Conservation (phyloP, 2,888 invertebrate species). For the Marasmarcha lunaedactyla region DNA sequence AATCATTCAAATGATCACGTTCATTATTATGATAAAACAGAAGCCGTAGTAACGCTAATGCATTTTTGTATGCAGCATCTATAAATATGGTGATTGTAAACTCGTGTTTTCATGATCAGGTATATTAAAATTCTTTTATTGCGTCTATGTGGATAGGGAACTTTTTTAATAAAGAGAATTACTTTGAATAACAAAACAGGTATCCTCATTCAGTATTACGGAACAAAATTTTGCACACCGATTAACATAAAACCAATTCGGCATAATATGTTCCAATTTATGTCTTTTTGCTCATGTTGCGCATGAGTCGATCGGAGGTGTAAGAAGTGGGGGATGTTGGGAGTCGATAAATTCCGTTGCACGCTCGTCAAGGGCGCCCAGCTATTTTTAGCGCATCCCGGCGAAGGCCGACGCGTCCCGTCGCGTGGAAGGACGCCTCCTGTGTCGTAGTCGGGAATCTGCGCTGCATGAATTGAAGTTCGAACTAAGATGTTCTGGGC, state of each 20-base stretch:
- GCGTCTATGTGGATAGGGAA: no score
- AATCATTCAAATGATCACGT: neutral
- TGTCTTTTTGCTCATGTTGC: no score
- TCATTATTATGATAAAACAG: slow-evolving; percentile 42
- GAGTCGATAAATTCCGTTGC: slow-evolving; percentile 55
- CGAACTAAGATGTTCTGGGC: no score
- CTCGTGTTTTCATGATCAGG: neutral
- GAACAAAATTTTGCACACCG: no score
- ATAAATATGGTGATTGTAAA: slow-evolving; percentile 34
- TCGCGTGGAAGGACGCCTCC: slow-evolving; percentile 26
- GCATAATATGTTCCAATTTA: no score
- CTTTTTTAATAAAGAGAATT: no score
- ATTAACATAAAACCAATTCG: no score
- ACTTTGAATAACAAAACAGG: no score
- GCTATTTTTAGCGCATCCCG: slow-evolving; percentile 54
- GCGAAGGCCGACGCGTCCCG: slow-evolving; percentile 39
- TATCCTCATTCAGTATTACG: no score
- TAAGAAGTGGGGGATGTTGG: no score
- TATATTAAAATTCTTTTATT: no score
- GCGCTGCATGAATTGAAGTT: neutral
- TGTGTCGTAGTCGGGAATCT: slow-evolving; percentile 10
- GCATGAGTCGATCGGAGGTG: no score
- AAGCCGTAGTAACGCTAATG: slow-evolving; percentile 44
- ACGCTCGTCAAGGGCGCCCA: slow-evolving; percentile 51
- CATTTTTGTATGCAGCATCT: slow-evolving; percentile 43